Evolutionary conservation across 2,888 invertebrate genomes (phyloP).

Genomic region (Clivina fossor): DNA sequence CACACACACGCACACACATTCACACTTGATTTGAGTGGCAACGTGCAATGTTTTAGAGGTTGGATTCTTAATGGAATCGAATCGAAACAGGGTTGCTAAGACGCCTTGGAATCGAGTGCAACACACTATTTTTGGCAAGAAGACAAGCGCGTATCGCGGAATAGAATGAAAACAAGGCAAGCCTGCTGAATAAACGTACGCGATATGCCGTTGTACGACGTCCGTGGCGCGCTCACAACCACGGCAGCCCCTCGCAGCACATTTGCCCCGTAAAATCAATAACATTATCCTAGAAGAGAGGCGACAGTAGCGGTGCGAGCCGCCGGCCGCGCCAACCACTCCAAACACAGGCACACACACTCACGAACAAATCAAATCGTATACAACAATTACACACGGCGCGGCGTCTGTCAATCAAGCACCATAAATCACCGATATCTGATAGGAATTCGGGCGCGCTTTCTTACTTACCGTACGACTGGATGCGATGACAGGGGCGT

Average conservation of each 20-base stretch:
- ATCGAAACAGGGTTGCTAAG: too few relatives aligned
- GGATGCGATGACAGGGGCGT: conserved; percentile 27
- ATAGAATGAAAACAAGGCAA: conserved; percentile 33
- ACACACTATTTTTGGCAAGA: conserved; percentile 41
- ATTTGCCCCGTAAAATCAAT: conserved; percentile 50
- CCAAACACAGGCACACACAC: neutral
- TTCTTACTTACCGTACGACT: conserved; percentile 18
- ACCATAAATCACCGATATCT: conserved; percentile 8
- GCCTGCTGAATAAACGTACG: conserved; percentile 42
- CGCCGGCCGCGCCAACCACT: conserved; percentile 24
- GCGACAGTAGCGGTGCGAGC: conserved; percentile 45
- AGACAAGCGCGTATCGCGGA: conserved; percentile 32
- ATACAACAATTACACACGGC: conserved; percentile 18
- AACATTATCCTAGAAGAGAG: conserved; percentile 48
- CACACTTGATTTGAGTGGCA: neutral
- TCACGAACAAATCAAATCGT: neutral
- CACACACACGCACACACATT: too few relatives aligned
- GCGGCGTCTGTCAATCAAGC: conserved; percentile 20
- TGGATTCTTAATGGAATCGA: too few relatives aligned
- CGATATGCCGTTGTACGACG: too few relatives aligned
- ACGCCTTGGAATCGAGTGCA: too few relatives aligned
- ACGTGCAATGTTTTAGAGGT: too few relatives aligned
- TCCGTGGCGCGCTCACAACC: conserved; percentile 43
- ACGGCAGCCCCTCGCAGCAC: conserved; percentile 44
- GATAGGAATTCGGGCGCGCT: conserved; percentile 6